Evolutionary conservation across 2,113 vertebrate species (phyloP).

Genomic region (Atlantisia rogersi): DNA sequence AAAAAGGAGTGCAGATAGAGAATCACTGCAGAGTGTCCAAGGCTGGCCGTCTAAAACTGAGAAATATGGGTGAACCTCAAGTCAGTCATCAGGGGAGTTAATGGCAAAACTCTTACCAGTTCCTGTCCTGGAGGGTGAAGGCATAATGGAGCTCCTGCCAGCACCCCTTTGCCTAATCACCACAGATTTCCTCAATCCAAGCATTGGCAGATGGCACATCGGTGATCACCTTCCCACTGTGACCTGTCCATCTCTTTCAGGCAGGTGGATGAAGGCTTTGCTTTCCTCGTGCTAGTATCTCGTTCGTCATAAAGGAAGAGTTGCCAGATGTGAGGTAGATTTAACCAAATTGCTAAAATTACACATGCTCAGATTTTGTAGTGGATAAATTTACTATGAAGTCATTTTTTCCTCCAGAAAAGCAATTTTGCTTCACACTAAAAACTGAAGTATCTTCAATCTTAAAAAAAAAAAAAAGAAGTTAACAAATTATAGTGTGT

Average conservation of each 20-base stretch:
- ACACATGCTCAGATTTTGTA: conserved; percentile 1
- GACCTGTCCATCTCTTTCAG: background rate
- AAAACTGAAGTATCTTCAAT: conserved; percentile 29
- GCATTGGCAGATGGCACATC: background rate
- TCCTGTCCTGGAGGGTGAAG: background rate
- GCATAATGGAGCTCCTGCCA: background rate
- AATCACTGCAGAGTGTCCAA: fast-evolving
- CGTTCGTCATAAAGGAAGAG: background rate
- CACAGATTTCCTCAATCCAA: background rate
- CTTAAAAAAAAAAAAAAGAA: conserved; percentile 1
- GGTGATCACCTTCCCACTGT: background rate
- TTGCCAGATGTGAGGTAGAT: background rate
- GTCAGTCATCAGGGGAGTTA: background rate
- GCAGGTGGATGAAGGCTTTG: background rate
- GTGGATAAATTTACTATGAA: conserved; percentile 9
- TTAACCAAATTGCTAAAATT: conserved; percentile 3
- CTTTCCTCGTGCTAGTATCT: background rate
- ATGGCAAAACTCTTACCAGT: background rate
- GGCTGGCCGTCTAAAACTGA: background rate
- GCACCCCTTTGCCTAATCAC: background rate
- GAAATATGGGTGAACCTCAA: background rate
- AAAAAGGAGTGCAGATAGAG: background rate
- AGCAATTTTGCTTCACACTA: conserved; percentile 20
- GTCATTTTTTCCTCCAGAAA: conserved; percentile 16
- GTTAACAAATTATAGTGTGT: conserved; percentile 36